Percentiles rank a stretch among this genome's conserved stretches.
These are phyloP conservation scores for Penaeus chinensis DNA, from an alignment of 1,140 invertebrate species.

Conservation along the genomic window DNA sequence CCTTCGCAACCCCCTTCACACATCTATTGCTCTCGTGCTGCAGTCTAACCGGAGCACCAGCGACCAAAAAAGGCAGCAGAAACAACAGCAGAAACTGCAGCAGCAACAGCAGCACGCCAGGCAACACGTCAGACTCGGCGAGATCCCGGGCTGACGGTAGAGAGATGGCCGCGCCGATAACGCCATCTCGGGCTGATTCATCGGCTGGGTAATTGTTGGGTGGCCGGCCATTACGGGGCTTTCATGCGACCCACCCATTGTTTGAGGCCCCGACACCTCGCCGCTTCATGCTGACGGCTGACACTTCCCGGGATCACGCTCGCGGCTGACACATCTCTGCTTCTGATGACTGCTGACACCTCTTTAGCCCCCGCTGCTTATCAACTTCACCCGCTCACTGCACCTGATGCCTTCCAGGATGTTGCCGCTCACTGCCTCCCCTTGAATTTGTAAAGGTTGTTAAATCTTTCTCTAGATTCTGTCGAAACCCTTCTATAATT, in stretches of 20 bases:
- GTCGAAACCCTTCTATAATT: too few relatives aligned
- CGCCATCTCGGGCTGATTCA: slow-evolving; percentile 50
- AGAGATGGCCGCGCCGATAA: slow-evolving; percentile 48
- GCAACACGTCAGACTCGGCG: not conserved
- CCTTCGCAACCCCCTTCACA: too few relatives aligned
- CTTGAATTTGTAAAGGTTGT: too few relatives aligned
- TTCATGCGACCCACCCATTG: slow-evolving; percentile 17
- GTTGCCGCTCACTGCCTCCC: not conserved
- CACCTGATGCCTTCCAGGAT: not conserved
- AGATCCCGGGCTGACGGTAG: slow-evolving; percentile 4
- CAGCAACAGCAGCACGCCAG: too few relatives aligned
- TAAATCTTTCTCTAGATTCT: too few relatives aligned
- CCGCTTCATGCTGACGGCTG: not conserved
- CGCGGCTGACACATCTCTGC: too few relatives aligned
- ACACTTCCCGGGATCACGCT: too few relatives aligned
- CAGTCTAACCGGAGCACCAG: too few relatives aligned
- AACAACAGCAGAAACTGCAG: too few relatives aligned
- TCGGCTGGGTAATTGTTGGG: slow-evolving; percentile 45
- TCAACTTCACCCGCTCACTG: not conserved
- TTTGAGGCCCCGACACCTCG: slow-evolving; percentile 22
- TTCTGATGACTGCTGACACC: not conserved
- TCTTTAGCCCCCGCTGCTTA: not conserved
- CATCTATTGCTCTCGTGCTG: too few relatives aligned
- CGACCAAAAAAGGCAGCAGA: too few relatives aligned
- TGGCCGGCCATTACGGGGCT: slow-evolving; percentile 42